A percentile compares a stretch with the other conserved stretches of the same genome.
Evolutionary conservation across 2,888 invertebrate genomes (phyloP).

Genomic region (Caenorhabditis auriculariae): DNA sequence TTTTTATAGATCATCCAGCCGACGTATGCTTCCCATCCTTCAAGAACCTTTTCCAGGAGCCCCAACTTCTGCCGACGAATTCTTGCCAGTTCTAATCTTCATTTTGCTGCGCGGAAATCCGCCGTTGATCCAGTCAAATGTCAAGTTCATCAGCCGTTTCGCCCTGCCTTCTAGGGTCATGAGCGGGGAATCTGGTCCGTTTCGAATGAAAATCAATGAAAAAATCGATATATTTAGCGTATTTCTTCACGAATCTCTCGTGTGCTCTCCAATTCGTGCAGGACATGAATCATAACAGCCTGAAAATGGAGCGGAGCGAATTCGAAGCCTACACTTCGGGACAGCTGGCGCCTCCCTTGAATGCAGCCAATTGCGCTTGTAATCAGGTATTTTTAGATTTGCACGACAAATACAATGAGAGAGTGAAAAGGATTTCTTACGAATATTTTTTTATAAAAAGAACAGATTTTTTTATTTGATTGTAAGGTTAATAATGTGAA

Average conservation of each 20-base stretch:
- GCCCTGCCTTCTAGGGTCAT: conserved; percentile 81
- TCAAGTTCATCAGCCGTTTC: conserved; percentile 92
- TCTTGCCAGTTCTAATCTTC: conserved; percentile 93
- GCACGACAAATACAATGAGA: no score
- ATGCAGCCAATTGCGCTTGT: conserved; percentile 48
- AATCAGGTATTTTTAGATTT: no score
- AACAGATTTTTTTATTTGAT: no score
- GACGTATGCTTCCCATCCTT: no score
- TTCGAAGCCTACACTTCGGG: conserved; percentile 92
- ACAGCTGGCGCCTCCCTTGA: conserved; percentile 77
- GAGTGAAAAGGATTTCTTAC: not conserved
- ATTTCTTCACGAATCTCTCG: conserved; percentile 98
- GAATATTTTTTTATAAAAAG: not conserved
- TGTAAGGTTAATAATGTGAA: no score
- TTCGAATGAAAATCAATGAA: not conserved
- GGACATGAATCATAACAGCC: conserved; percentile 86
- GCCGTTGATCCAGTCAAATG: conserved; percentile 92
- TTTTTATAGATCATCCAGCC: no score
- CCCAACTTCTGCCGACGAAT: conserved; percentile 90
- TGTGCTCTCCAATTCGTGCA: conserved; percentile 97
- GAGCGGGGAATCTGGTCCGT: conserved; percentile 87
- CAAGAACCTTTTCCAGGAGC: conserved; percentile 68
- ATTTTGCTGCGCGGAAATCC: conserved; percentile 87
- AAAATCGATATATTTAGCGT: conserved; percentile 65
- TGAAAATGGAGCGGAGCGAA: conserved; percentile 86